Percentiles rank a stretch among this genome's conserved stretches.
These are phyloP conservation scores for Nerophis ophidion DNA, from an alignment of 2,113 vertebrate species.

Conservation along the genomic window DNA sequence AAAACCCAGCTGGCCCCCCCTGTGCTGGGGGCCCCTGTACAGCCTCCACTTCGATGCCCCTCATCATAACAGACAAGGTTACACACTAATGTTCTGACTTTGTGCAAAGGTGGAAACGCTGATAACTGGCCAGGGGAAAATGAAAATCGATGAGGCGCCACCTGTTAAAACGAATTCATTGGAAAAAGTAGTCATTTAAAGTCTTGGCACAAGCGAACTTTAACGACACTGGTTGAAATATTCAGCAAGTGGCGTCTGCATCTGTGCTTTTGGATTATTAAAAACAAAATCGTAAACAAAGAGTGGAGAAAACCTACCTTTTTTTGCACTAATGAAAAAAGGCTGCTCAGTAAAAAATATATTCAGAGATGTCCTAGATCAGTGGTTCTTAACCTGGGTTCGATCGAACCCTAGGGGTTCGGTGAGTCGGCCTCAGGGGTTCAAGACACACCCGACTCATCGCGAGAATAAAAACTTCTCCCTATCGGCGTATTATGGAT, in stretches of 20 bases:
- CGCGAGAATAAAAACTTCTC: too few species aligned
- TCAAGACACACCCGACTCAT: too few species aligned
- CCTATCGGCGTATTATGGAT: too few species aligned
- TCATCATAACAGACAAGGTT: conserved; percentile 8
- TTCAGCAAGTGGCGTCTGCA: background rate
- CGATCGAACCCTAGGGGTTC: too few species aligned
- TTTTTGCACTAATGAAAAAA: too few species aligned
- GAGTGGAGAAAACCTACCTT: too few species aligned
- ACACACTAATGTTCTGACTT: conserved; percentile 22
- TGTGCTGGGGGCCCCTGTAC: background rate
- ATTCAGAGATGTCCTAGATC: too few species aligned
- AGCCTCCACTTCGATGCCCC: too few species aligned
- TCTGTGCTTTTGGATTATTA: background rate
- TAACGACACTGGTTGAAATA: background rate
- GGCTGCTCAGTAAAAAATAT: too few species aligned
- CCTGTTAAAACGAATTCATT: background rate
- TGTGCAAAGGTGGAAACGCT: background rate
- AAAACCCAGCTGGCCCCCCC: too few species aligned
- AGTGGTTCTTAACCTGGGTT: too few species aligned
- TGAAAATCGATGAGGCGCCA: conserved; percentile 5
- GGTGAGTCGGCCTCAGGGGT: too few species aligned
- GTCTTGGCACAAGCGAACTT: background rate
- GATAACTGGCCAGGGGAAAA: conserved; percentile 4
- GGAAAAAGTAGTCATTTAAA: background rate
- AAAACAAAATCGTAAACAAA: background rate